phyloP scores from a whole-genome alignment of 2,888 invertebrate species.

The Calameuta pallipes region DNA sequence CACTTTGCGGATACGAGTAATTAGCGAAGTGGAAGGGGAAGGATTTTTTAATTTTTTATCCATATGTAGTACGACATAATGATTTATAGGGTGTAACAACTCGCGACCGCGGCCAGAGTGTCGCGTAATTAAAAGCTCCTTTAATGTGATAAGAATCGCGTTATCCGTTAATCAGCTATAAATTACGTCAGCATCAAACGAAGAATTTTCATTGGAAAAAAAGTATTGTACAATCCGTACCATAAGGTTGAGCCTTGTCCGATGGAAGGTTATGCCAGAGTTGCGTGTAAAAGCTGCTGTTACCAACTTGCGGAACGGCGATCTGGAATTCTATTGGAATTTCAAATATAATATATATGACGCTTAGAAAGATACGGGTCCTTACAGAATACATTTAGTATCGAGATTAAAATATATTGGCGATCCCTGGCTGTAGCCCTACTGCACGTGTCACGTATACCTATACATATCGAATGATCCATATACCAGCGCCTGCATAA shows the following conservation, averaged over 20 bases:
- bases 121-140: background rate
- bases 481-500: background rate
- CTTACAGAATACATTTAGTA: background rate
- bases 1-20: background rate
- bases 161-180: background rate
- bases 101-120: background rate
- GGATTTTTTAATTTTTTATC: background rate
- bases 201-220: background rate
- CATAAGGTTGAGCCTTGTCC: background rate
- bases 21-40: background rate
- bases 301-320: slow-evolving; percentile 4
- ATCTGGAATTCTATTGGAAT: slow-evolving; percentile 29
- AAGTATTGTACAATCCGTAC: background rate
- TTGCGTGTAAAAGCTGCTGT: background rate
- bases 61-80: background rate
- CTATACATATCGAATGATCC: background rate
- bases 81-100: background rate
- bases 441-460: background rate
- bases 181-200: background rate
- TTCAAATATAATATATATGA: slow-evolving; percentile 23
- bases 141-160: background rate
- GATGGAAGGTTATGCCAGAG: background rate
- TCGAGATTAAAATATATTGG: background rate
- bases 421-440: background rate
- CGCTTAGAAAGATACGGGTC: slow-evolving; percentile 17